Base-by-base conservation (phyloP, 2,888 invertebrate genomes). In the Brachycybe producta region DNA sequence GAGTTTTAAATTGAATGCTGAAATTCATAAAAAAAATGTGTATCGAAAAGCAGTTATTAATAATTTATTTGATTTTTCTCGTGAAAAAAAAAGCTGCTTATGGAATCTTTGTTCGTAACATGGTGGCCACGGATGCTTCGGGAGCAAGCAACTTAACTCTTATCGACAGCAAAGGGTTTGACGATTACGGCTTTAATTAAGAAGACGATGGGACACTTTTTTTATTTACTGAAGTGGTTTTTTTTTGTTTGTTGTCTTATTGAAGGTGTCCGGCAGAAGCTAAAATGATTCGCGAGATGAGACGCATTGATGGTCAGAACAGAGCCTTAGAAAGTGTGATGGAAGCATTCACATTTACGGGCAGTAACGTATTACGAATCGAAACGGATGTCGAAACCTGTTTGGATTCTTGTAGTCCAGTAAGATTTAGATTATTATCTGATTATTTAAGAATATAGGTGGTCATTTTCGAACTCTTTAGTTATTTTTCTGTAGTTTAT, bases 351-450 rank as follows among this genome's bases (percentile, higher is more conserved):
- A 57, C 59, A 8, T 59, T 59, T 43, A 59, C 59, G 1, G 59
- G 59, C 11, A 57, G 58, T 35, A 54, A 52, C 30, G 49, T 49
- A 1, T 41, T 59, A 8, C 54, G 56, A 23, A 38, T 59, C 11
- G 59, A 59, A 52, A 59, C 58, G 1, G 59, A 59, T 45, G 59
- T 59, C 2, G 59, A 59, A 51, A 59, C 59, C 3, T 59, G 59
- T 45, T 46, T 58, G 7, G 59, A 59, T 27, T 52, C 53, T 19
- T 59, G 59, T 43, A 53, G 54, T 53, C 59, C 59, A 26, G 59
- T 59, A 55, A 52, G 54, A n/a, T n/a, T n/a, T n/a, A n/a, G n/a
- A n/a, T n/a, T n/a, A n/a, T n/a, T n/a, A n/a, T n/a, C n/a, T n/a
- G n/a, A n/a, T n/a, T n/a, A n/a, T n/a, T n/a, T n/a, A n/a, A n/a